Evolutionary conservation across 2,888 invertebrate genomes (phyloP), one percentile per base, ranked within the genome.

Genomic region (Eledone cirrhosa): DNA sequence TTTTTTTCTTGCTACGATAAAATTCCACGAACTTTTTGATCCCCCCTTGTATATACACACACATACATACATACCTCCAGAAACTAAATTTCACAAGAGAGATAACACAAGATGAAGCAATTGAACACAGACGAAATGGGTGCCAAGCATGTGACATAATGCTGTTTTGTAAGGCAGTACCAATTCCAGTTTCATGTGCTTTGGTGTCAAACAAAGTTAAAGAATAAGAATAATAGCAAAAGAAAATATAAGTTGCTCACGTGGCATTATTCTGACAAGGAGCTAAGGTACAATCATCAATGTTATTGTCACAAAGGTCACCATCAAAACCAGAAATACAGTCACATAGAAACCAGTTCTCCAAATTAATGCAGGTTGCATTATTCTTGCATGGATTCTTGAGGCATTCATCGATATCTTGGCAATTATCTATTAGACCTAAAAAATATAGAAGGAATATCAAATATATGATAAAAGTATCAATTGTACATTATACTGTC

Each of bases 311-410:
- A 90, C 97, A 97, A 90, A 95, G 94, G 86, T 94, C 94, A 8
- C 76, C 76, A 29, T 47, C 13, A 76, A 76, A 76, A 13, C 76
- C 76, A 22, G 2, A 24, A 14, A 33, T 93, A 92, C 98, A 98
- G 79, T 93, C 92, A 91, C 98, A 98, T 83, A 92, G 92, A 91
- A 97, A 98, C 87, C 95, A 94, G 14, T 96, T 96, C 0, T 91
- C 83, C 77, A 85, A 82, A 83, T 91, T 90, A 0, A 81, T 77
- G 80, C 87, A 88, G 11, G 91, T 97, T 95, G 78, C 81, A 16
- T 78, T 78, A 33, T 85, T 80, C 33, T 82, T 75, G 80, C 85
- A 86, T 3, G 83, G 81, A 59, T 79, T 48, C n/a, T 80, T 79
- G 11, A 74, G 31, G 79, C 85, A 86, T 78, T 85, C 85, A 78